Conservation (phyloP, 1,140 invertebrate genomes). For the Stenopsyche tienmushanensis region DNA sequence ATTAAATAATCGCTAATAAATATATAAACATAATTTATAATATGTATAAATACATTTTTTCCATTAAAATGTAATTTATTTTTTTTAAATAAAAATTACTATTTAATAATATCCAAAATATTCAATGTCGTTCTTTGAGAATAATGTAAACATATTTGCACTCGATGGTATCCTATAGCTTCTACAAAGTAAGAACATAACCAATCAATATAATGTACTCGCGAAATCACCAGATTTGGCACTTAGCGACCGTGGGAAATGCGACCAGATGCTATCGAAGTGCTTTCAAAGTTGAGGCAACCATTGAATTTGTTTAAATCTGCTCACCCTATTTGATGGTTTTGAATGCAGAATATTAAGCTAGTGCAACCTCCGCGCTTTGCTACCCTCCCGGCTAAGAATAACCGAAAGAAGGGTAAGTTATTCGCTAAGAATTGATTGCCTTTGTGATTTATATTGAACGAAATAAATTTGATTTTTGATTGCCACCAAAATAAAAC, state of each 20-base stretch:
- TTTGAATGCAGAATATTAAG: conserved; percentile 17
- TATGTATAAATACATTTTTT: too few relatives aligned
- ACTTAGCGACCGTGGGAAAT: conserved; percentile 27
- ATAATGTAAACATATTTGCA: too few relatives aligned
- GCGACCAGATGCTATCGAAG: conserved; percentile 6
- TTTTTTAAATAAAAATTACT: too few relatives aligned
- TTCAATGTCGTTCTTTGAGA: too few relatives aligned
- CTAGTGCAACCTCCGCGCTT: not conserved
- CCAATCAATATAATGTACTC: conserved; percentile 17
- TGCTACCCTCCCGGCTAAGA: not conserved
- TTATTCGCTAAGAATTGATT: not conserved
- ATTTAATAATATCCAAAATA: too few relatives aligned
- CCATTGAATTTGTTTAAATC: conserved; percentile 21
- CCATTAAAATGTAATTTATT: too few relatives aligned
- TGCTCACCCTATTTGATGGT: not conserved
- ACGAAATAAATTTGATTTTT: not conserved
- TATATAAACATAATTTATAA: too few relatives aligned
- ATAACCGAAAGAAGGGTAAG: not conserved
- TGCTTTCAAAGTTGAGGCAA: conserved; percentile 1
- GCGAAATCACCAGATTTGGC: conserved; percentile 22
- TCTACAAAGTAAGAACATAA: not conserved
- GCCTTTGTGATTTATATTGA: too few relatives aligned
- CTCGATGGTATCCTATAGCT: too few relatives aligned
- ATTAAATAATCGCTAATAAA: too few relatives aligned
- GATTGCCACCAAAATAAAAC: not conserved